phyloP scores from a whole-genome alignment of 2,113 vertebrate species.

The Thomomys bottae region DNA sequence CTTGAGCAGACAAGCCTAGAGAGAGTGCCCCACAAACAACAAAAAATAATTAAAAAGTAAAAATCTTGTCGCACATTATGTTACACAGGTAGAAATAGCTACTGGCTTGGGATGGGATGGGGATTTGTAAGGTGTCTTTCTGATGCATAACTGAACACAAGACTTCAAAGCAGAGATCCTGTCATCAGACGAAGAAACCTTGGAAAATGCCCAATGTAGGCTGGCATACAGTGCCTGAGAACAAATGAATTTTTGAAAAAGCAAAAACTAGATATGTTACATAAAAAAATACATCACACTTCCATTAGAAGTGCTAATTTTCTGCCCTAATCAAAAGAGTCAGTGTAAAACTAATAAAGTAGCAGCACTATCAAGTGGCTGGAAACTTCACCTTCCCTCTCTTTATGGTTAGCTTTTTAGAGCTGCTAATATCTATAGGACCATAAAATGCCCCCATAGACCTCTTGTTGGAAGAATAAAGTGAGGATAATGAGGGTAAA shows the following conservation, averaged over 20 bases:
- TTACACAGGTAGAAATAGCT: background rate
- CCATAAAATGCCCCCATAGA: slow-evolving; percentile 34
- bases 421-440: slow-evolving; percentile 56
- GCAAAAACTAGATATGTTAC: slow-evolving; percentile 46
- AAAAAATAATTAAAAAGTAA: background rate
- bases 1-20: no score
- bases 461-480: slow-evolving; percentile 58
- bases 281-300: slow-evolving; percentile 63
- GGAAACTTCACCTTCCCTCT: slow-evolving; percentile 58
- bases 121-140: background rate
- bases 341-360: slow-evolving; percentile 60
- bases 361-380: slow-evolving; percentile 31
- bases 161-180: background rate
- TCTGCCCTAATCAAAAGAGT: slow-evolving; percentile 48
- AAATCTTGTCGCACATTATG: background rate
- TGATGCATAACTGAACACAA: background rate
- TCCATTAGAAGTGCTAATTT: slow-evolving; percentile 67
- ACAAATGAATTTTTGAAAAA: slow-evolving; percentile 53
- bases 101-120: background rate
- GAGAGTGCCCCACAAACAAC: no score
- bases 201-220: background rate
- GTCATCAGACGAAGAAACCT: slow-evolving; percentile 22
- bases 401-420: slow-evolving; percentile 41
- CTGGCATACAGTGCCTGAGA: background rate
- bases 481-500: slow-evolving; percentile 68